Percentiles rank a stretch among this genome's conserved stretches.
phyloP scores from a whole-genome alignment of 2,888 invertebrate species.

The Oscheius sp. region DNA sequence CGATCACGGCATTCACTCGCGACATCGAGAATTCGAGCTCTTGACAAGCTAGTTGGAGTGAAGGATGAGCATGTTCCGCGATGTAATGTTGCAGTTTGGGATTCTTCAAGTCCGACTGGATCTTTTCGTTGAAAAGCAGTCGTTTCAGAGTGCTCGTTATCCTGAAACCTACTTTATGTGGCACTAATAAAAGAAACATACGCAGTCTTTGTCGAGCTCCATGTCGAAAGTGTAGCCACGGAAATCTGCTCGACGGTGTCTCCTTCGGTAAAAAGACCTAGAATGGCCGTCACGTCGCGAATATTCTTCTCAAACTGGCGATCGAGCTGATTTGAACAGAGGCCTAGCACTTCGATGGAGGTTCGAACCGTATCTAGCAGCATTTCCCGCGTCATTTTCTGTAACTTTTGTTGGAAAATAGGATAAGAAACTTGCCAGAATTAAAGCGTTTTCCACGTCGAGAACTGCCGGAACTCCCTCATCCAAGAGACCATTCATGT shows the following conservation, averaged over 20 bases:
- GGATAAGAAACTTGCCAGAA: constrained; percentile 46
- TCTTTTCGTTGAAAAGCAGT: constrained; percentile 49
- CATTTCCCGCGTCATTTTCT: constrained; percentile 46
- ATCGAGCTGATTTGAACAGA: constrained; percentile 51
- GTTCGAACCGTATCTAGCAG: constrained; percentile 43
- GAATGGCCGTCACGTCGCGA: constrained; percentile 65
- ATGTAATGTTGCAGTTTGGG: constrained; percentile 70
- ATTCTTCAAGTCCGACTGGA: constrained; percentile 52
- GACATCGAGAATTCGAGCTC: constrained; percentile 65
- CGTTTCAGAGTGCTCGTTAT: constrained; percentile 52
- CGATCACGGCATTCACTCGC: constrained; percentile 64
- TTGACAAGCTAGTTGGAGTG: constrained; percentile 66
- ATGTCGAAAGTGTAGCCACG: constrained; percentile 57
- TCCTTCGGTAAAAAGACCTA: constrained; percentile 56
- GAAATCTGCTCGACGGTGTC: constrained; percentile 56
- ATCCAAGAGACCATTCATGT: constrained; percentile 68
- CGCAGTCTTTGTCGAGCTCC: constrained; percentile 44
- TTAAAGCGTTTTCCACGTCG: constrained; percentile 69
- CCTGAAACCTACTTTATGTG: constrained; percentile 15
- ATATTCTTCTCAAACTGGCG: constrained; percentile 63
- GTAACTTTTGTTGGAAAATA: not conserved
- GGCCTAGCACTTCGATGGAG: constrained; percentile 60
- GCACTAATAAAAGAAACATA: not conserved
- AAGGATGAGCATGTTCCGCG: constrained; percentile 73
- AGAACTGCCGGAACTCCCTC: constrained; percentile 65